These are phyloP conservation scores for Magallana gigas DNA, from an alignment of 1,140 invertebrate species.

Conservation along the genomic window DNA sequence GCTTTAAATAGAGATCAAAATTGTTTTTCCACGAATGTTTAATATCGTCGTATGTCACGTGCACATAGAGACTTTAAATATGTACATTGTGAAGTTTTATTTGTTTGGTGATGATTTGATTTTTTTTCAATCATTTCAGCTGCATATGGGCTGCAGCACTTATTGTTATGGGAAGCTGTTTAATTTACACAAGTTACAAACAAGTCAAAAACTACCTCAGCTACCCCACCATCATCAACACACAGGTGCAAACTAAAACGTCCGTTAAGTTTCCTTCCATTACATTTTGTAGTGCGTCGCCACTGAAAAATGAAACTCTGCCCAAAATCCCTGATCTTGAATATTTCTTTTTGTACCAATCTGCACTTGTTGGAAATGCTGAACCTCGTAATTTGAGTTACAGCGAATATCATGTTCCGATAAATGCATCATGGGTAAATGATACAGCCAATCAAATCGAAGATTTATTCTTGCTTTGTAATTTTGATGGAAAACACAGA, in stretches of 20 bases:
- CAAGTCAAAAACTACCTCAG: slow-evolving; percentile 22
- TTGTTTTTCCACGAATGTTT: no score
- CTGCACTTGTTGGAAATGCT: no score
- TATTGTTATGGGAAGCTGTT: slow-evolving; percentile 6
- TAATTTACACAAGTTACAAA: slow-evolving; percentile 23
- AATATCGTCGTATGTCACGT: no score
- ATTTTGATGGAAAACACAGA: not conserved
- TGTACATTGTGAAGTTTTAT: no score
- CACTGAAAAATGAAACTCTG: not conserved
- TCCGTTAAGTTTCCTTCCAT: slow-evolving; percentile 36
- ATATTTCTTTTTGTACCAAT: not conserved
- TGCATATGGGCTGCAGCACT: slow-evolving; percentile 37
- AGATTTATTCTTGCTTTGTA: not conserved
- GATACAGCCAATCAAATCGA: not conserved
- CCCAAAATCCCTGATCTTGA: not conserved
- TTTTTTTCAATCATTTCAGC: not conserved
- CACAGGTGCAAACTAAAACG: slow-evolving; percentile 1
- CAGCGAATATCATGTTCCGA: not conserved
- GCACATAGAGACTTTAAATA: no score
- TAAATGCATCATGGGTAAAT: slow-evolving; percentile 18
- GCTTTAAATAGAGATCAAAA: no score
- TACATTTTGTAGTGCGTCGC: slow-evolving; percentile 20
- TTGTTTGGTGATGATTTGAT: no score
- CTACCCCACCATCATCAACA: slow-evolving; percentile 29
- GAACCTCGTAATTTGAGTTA: no score